Conservation (phyloP, 2,113 vertebrate genomes). For the Zingel zingel region DNA sequence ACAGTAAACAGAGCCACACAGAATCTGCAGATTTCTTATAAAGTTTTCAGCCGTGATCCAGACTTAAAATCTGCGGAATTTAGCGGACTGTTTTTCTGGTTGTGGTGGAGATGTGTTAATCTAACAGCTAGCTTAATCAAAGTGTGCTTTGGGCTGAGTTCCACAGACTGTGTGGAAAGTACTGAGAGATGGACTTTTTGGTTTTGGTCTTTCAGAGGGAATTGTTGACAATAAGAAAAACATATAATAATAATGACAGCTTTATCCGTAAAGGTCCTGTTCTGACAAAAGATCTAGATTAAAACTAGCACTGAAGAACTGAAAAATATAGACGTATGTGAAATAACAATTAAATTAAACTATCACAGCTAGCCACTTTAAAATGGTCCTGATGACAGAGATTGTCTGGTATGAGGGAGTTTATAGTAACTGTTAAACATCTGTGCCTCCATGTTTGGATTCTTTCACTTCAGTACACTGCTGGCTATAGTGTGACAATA, state of each 20-base stretch:
- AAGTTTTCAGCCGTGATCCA: too few species aligned
- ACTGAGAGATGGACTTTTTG: not conserved
- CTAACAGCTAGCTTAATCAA: slow-evolving; percentile 2
- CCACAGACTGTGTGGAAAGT: not conserved
- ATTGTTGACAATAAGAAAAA: not conserved
- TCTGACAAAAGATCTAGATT: not conserved
- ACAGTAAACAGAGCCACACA: too few species aligned
- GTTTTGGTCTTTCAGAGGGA: not conserved
- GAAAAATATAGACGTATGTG: not conserved
- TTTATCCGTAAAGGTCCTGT: not conserved
- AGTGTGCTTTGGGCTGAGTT: too few species aligned
- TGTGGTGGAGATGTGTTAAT: not conserved
- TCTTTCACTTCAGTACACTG: not conserved
- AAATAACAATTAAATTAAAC: not conserved
- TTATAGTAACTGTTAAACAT: not conserved
- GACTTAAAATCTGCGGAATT: too few species aligned
- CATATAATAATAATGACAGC: not conserved
- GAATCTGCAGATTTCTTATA: too few species aligned
- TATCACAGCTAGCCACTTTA: not conserved
- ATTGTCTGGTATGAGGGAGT: too few species aligned
- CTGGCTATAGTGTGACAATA: not conserved
- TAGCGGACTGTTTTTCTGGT: too few species aligned
- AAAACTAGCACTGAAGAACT: not conserved
- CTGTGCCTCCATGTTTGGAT: not conserved
- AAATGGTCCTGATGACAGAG: not conserved